phyloP scores from a whole-genome alignment of 1,140 invertebrate species.

The Mylabris phalerata region DNA sequence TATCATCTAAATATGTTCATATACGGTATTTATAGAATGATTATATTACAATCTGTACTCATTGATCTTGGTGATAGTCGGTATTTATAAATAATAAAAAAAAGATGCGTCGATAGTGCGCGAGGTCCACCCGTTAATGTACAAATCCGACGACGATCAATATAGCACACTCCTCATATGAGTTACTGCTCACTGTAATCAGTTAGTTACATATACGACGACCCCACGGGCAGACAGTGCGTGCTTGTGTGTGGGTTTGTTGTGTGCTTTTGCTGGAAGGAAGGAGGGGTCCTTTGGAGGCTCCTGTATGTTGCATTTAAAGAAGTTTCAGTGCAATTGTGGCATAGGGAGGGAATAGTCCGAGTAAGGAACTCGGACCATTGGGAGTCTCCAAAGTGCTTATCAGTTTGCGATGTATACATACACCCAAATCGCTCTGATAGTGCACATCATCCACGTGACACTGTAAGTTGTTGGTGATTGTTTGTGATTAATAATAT shows the following conservation, averaged over 20 bases:
- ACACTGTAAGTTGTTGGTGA: conserved; percentile 14
- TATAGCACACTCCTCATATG: conserved; percentile 18
- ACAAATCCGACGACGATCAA: conserved; percentile 16
- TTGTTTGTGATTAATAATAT: neutral
- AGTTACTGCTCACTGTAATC: conserved; percentile 16
- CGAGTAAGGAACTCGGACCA: no score
- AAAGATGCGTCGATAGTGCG: conserved; percentile 17
- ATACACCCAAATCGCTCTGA: conserved; percentile 20
- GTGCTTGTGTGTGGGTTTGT: conserved; percentile 5
- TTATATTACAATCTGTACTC: no score
- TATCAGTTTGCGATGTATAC: conserved; percentile 15
- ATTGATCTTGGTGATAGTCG: no score
- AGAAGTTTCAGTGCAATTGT: no score
- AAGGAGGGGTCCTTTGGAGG: conserved; percentile 5
- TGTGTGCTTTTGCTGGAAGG: no score
- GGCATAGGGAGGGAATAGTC: no score
- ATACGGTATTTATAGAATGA: no score
- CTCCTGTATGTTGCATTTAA: no score
- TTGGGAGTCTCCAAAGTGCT: no score
- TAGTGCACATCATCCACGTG: conserved; percentile 25
- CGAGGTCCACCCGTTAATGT: conserved; percentile 15
- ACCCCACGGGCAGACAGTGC: conserved; percentile 3
- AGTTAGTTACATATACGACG: neutral
- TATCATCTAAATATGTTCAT: no score
- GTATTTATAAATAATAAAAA: neutral